phyloP scores from a whole-genome alignment of 2,888 invertebrate species.

The Dolomedes plantarius region DNA sequence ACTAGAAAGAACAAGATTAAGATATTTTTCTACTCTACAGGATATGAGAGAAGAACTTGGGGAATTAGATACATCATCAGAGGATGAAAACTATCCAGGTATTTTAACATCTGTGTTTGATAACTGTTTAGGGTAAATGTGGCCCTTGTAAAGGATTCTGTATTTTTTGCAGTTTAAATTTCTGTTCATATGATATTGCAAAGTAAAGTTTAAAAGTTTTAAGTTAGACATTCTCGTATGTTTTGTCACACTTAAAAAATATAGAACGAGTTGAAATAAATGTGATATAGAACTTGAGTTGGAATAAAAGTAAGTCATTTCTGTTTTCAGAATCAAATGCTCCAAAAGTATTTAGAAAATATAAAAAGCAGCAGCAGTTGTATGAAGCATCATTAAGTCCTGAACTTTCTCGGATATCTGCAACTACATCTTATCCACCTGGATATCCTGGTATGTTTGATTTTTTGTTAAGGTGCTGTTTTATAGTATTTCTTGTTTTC shows the following conservation, averaged over 20 bases:
- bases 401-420: constrained; percentile 77
- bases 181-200: too few relatives aligned
- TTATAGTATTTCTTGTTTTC: too few relatives aligned
- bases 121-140: too few relatives aligned
- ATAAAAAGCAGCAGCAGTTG: constrained; percentile 79
- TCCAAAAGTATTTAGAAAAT: constrained; percentile 80
- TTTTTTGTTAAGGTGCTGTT: too few relatives aligned
- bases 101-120: constrained; percentile 22
- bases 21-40: constrained; percentile 81
- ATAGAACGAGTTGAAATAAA: too few relatives aligned
- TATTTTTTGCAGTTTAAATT: too few relatives aligned
- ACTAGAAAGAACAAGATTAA: constrained; percentile 75
- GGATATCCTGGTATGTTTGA: constrained; percentile 47
- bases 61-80: constrained; percentile 81
- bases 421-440: constrained; percentile 77
- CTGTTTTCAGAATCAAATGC: constrained; percentile 80
- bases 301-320: too few relatives aligned
- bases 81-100: constrained; percentile 86
- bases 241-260: too few relatives aligned
- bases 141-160: too few relatives aligned
- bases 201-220: too few relatives aligned
- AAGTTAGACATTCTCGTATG: too few relatives aligned
- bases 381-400: constrained; percentile 76
- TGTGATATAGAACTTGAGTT: too few relatives aligned
- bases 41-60: constrained; percentile 84